phyloP scores from a whole-genome alignment of 2,797 vertebrate genomes.

The Meda fulgida region DNA sequence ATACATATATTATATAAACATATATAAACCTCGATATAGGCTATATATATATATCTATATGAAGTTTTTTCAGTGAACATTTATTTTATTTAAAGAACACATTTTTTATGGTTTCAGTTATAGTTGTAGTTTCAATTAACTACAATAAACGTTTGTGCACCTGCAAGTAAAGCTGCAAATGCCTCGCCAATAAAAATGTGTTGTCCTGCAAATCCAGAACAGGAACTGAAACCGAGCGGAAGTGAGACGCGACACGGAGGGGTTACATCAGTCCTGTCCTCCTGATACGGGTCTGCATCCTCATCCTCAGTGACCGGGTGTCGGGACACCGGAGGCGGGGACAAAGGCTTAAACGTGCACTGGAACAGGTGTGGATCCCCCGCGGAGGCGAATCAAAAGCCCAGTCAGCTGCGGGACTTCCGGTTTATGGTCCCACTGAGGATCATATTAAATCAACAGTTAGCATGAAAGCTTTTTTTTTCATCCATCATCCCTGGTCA shows the following conservation, averaged over 20 bases:
- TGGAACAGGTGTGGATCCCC: slow-evolving; percentile 15
- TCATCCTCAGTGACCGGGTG: slow-evolving; percentile 24
- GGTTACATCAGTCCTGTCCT: slow-evolving; percentile 17
- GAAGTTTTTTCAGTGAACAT: neutral
- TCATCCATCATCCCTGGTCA: neutral
- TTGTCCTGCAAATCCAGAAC: neutral
- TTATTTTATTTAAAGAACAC: neutral
- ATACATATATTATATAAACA: too few species aligned
- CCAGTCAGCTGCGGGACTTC: neutral
- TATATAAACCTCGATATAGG: too few species aligned
- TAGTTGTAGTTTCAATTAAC: neutral
- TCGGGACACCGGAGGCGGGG: slow-evolving; percentile 11
- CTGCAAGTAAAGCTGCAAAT: neutral
- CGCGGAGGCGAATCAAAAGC: neutral
- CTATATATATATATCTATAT: too few species aligned
- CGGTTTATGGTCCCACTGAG: neutral
- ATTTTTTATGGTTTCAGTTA: neutral
- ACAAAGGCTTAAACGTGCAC: slow-evolving; percentile 32
- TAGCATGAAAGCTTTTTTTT: neutral
- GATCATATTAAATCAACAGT: slow-evolving; percentile 2
- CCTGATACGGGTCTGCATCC: slow-evolving; percentile 39
- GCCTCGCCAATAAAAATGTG: neutral
- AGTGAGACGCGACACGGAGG: neutral
- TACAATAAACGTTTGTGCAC: neutral
- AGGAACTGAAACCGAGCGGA: neutral